Evolutionary conservation across 2,888 invertebrate genomes (phyloP).

Genomic region (Thereva unica): DNA sequence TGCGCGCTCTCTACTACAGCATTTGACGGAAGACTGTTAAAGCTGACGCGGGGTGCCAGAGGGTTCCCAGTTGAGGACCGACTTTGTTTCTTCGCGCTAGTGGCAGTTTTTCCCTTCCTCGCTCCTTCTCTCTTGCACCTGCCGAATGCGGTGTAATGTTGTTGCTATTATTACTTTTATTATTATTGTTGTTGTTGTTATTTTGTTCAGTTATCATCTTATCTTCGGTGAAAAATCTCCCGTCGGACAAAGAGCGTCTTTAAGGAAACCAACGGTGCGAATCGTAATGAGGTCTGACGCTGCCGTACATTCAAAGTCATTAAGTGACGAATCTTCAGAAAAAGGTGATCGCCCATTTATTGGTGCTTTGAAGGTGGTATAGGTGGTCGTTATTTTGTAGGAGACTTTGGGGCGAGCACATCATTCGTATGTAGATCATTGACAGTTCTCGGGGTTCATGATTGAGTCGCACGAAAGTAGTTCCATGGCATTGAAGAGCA

Average conservation of each 20-base stretch:
- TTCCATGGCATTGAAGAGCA: no score
- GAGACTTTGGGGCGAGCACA: no score
- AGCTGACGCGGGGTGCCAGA: neutral
- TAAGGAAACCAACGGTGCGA: slow-evolving; percentile 39
- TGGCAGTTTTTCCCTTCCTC: neutral
- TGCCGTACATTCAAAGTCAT: slow-evolving; percentile 22
- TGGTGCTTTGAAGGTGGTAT: neutral
- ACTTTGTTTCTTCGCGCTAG: neutral
- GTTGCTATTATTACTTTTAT: slow-evolving; percentile 27
- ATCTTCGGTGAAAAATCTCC: slow-evolving; percentile 32
- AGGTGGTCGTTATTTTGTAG: no score
- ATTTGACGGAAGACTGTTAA: neutral
- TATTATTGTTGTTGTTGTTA: slow-evolving; percentile 17
- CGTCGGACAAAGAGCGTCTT: slow-evolving; percentile 36
- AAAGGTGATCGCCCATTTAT: slow-evolving; percentile 33
- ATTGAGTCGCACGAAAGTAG: no score
- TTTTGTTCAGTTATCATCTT: slow-evolving; percentile 22
- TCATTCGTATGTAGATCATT: no score
- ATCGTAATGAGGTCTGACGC: slow-evolving; percentile 31
- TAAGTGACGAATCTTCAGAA: slow-evolving; percentile 26
- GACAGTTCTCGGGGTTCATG: no score
- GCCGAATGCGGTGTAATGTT: neutral
- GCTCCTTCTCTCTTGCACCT: neutral
- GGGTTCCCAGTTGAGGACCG: neutral
- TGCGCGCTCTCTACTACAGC: slow-evolving; percentile 9